Evolutionary conservation across 2,113 vertebrate species (phyloP), one percentile per base, ranked within the genome.

Genomic region (Rhinopomastus cyanomelas): DNA sequence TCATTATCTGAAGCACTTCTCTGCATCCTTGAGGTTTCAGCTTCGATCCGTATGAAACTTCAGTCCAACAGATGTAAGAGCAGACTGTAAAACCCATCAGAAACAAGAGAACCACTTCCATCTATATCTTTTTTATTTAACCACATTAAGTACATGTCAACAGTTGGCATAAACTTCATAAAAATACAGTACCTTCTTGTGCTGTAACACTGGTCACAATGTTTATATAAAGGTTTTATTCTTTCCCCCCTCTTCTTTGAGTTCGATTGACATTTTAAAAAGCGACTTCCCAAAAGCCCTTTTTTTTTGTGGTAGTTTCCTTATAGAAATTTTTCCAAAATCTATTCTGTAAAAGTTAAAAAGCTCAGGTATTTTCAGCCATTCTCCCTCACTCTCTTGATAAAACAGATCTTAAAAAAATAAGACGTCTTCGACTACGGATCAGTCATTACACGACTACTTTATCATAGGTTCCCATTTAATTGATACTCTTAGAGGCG

Each of bases 141-240:
- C 96, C 91, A 97, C 94, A 25, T 42, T 92, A 96, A 90, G 91
- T 96, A 97, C 96, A 97, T 92, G 92, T 97, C 96, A 96, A 97
- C 96, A 97, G 95, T 91, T 95, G 85, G 94, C 95, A 97, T 95
- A 97, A 97, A 97, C 93, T 94, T 95, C 97, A 97, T 97, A 98
- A 97, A 98, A 97, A 97, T 97, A 97, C 97, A 95, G 93, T 88
- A 90, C 86, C 91, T 91, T 96, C 96, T 89, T 96, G 84, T 89
- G 90, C 80, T 71, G 48, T 71, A 90, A 65, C 83, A 71, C 91
- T 87, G 94, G 89, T 93, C 91, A 96, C 91, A 95, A 96, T 83
- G 82, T 91, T 94, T 80, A 88, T 94, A 93, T 52, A 93, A 95
- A 96, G 85, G 32, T 76, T 53, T 78, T 18, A 42, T 42, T 12